Percentiles rank a stretch among this genome's conserved stretches.
Evolutionary conservation across 2,797 vertebrate species (phyloP).

Genomic region (Coregonus sp.): DNA sequence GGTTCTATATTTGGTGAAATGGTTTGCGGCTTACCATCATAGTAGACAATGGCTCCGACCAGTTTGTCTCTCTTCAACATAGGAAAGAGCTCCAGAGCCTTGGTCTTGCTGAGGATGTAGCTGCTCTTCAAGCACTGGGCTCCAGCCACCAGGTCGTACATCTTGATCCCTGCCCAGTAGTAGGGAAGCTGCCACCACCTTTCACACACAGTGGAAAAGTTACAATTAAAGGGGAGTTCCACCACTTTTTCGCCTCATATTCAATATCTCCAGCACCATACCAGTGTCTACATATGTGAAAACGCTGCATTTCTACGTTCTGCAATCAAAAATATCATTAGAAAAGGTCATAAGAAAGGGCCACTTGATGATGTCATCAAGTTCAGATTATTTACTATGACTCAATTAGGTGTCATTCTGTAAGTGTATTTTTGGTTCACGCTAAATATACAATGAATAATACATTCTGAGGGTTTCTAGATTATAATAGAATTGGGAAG

Average conservation of each 20-base stretch:
- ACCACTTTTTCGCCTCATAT: not conserved
- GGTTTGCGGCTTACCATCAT: slow-evolving; percentile 80
- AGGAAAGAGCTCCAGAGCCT: slow-evolving; percentile 92
- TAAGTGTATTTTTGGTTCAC: not conserved
- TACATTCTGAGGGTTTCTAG: slow-evolving; percentile 45
- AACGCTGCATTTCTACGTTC: not conserved
- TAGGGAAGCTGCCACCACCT: slow-evolving; percentile 87
- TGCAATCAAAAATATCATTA: not conserved
- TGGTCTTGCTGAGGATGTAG: slow-evolving; percentile 89
- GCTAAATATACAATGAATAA: not conserved
- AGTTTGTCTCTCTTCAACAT: slow-evolving; percentile 89
- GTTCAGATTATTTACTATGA: not conserved
- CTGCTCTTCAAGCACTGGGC: slow-evolving; percentile 91
- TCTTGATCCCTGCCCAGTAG: slow-evolving; percentile 64
- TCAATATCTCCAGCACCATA: not conserved
- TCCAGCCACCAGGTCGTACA: slow-evolving; percentile 94
- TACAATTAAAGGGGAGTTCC: not conserved
- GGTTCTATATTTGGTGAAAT: no score
- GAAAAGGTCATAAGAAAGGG: not conserved
- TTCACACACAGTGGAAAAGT: not conserved
- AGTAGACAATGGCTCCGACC: slow-evolving; percentile 95
- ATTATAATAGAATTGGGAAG: slow-evolving; percentile 19
- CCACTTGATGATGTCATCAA: not conserved
- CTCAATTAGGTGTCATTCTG: not conserved
- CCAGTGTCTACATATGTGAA: not conserved